phyloP scores from a whole-genome alignment of 2,888 invertebrate genomes.

The Eupithecia vulgata region DNA sequence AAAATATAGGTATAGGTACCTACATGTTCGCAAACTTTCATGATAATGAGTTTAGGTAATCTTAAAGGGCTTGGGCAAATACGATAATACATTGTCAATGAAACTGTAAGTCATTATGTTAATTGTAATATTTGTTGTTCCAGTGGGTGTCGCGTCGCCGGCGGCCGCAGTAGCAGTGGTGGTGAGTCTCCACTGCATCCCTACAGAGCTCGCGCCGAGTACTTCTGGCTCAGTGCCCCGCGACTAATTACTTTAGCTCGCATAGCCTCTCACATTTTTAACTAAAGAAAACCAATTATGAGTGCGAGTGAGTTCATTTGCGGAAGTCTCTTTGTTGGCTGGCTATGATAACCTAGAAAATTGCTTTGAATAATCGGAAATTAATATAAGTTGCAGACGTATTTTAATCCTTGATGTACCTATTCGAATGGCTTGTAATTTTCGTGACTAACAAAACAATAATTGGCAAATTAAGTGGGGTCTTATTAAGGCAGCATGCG shows the following conservation, averaged over 20 bases:
- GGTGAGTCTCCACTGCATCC: conserved; percentile 58
- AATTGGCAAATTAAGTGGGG: neutral
- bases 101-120: conserved; percentile 14
- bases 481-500: neutral
- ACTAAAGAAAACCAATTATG: conserved; percentile 37
- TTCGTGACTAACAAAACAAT: neutral
- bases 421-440: neutral
- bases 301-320: conserved; percentile 28
- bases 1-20: neutral
- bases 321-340: conserved; percentile 5
- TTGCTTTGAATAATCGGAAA: neutral
- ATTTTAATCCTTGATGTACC: neutral
- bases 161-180: conserved; percentile 55
- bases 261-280: conserved; percentile 44
- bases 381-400: neutral
- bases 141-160: conserved; percentile 41
- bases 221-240: conserved; percentile 60
- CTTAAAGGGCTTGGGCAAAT: neutral
- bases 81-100: neutral
- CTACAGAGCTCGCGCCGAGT: conserved; percentile 47
- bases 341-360: conserved; percentile 2
- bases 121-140: conserved; percentile 52
- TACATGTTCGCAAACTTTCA: neutral
- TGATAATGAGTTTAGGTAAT: neutral
- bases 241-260: conserved; percentile 57